Base-by-base conservation (phyloP, 2,113 vertebrate genomes). In the Oplegnathus fasciatus region DNA sequence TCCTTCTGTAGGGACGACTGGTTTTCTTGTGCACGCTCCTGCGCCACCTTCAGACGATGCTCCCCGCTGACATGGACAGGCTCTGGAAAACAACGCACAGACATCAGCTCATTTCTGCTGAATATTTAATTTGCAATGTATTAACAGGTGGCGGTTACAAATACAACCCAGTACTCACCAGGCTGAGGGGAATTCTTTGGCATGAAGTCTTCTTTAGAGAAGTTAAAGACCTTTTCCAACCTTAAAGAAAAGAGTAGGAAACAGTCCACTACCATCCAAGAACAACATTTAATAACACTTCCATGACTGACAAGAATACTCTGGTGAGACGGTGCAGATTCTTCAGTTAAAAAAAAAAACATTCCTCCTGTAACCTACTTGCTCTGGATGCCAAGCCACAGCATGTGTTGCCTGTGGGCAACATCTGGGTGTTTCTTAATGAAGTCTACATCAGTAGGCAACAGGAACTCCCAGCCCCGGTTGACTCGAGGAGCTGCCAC, bases 301-400 rank as follows among this genome's bases (percentile, higher is more conserved):
- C 1, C 13, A 71, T 24, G 9, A 67, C 2, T 46, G 52, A 78
- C n/a, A 32, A 10, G 28, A 62, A 42, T 0, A 3, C 17, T 10
- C 11, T 1, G 22, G 9, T 17, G 42, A 70, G 64, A 24, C 7
- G 26, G 1, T 5, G 8, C 58, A 64, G 34, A 18, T 9, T 32
- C 22, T 2, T 65, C 17, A 52, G 32, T 22, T 50, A 26, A 52
- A n/a, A 28, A 26, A 40, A 3, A 26, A 34, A 64, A 20, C 6
- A 48, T 57, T 54, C 3, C 50, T n/a, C 24, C 24, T n/a, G 52
- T 6, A 4, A 90, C 96, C 92, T 96, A 99, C 98, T 99, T 99
- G 93, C 97, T 97, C 95, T 99, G 98, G 88, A 99, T 98, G 89
- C 98, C 98, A 10, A 96, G 95, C 98, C 98, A 99, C 83, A 99